Evolutionary conservation across 1,140 invertebrate genomes (phyloP).

Genomic region (Drosophila sechellia): DNA sequence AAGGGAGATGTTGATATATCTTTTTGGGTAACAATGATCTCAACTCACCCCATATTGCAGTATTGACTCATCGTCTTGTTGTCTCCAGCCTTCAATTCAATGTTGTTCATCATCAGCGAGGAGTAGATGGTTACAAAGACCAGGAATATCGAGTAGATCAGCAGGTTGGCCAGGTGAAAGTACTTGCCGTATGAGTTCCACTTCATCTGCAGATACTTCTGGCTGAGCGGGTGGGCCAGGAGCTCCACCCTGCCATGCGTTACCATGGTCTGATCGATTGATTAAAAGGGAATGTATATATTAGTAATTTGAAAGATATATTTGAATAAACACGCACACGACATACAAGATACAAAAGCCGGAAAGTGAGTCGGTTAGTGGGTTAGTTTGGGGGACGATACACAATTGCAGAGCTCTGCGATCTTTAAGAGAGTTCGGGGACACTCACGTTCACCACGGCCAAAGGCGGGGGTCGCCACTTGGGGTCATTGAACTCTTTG

Average conservation of each 20-base stretch:
- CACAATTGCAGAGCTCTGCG: conserved; percentile 40
- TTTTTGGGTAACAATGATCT: too few relatives aligned
- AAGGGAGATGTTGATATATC: background rate
- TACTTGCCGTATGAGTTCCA: conserved; percentile 95
- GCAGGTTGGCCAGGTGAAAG: conserved; percentile 90
- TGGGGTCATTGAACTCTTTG: conserved; percentile 86
- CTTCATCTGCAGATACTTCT: conserved; percentile 94
- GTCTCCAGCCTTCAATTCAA: conserved; percentile 47
- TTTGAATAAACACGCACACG: conserved; percentile 10
- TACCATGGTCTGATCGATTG: conserved; percentile 89
- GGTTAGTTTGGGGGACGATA: conserved; percentile 36
- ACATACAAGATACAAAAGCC: conserved; percentile 32
- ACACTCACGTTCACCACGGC: conserved; percentile 88
- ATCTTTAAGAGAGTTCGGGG: conserved; percentile 24
- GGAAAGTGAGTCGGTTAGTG: conserved; percentile 33
- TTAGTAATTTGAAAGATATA: conserved; percentile 7
- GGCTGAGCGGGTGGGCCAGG: conserved; percentile 91
- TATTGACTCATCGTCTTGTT: conserved; percentile 55
- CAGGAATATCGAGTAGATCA: conserved; percentile 91
- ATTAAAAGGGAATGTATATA: conserved; percentile 7
- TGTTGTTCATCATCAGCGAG: conserved; percentile 87
- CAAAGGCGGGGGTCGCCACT: conserved; percentile 87
- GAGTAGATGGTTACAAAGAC: conserved; percentile 90
- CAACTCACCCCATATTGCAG: conserved; percentile 58
- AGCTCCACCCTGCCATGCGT: conserved; percentile 91